Conservation (phyloP, 2,113 vertebrate genomes). For the Anoura caudifer region DNA sequence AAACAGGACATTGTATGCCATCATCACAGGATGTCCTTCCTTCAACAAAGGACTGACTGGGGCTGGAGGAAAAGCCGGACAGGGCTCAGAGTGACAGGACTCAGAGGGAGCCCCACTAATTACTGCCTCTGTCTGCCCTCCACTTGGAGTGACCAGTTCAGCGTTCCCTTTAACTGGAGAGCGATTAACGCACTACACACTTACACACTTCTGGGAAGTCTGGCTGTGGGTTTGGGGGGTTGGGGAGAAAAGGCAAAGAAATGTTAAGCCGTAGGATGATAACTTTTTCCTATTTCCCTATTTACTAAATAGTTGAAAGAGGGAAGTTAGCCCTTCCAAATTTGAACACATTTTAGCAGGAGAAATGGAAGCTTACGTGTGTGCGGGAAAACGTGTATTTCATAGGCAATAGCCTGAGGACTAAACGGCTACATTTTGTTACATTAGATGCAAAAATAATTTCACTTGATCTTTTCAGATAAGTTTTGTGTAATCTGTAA, state of each 20-base stretch:
- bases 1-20: constrained; percentile 91
- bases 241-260: not conserved
- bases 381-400: not conserved
- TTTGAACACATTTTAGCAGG: not conserved
- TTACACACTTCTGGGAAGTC: not conserved
- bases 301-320: constrained; percentile 30
- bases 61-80: constrained; percentile 72
- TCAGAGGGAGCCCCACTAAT: constrained; percentile 51
- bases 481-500: not conserved
- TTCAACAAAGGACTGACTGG: constrained; percentile 80
- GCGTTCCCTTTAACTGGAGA: not conserved
- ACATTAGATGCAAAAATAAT: not conserved
- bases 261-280: not conserved
- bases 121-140: constrained; percentile 41
- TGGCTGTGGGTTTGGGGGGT: not conserved
- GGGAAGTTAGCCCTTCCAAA: constrained; percentile 17
- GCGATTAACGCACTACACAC: not conserved
- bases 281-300: constrained; percentile 34
- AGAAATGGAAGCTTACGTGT: not conserved
- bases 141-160: not conserved
- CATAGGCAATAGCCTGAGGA: not conserved
- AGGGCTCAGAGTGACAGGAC: constrained; percentile 41
- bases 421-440: not conserved
- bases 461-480: not conserved
- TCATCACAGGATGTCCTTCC: constrained; percentile 95